Base-by-base conservation (phyloP, 2,888 invertebrate genomes). In the Limnephilus marmoratus region DNA sequence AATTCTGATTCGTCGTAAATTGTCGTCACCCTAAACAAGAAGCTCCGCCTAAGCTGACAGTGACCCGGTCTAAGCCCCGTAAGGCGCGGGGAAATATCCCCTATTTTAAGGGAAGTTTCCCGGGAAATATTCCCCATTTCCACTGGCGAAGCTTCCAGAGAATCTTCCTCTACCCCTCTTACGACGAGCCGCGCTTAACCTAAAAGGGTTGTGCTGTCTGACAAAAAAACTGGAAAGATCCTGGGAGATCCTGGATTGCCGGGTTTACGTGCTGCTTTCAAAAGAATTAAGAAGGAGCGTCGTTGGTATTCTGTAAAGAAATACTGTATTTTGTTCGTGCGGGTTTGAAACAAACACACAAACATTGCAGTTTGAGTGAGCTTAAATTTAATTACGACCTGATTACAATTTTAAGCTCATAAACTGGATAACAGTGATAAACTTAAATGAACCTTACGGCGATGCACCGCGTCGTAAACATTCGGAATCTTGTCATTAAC, bases 41-140 rank as follows among this genome's bases (percentile, higher is more conserved):
- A 90, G 90, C 81, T 90, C n/a, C 82, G 82, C 53, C 85, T 93
- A 93, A 93, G 93, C 85, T 90, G 93, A 93, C 93, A 93, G 92
- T 81, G 91, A 86, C 92, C 91, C 45, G 68, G 82, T 88, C 80
- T 90, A 90, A 91, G 90, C 91, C 90, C 49, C 81, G 92, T 91
- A 91, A 91, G 91, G 91, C 91, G 90, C 45, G 90, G 88, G 90
- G 87, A 93, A 92, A 90, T 49, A 45, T 90, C 82, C 90, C 89
- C 80, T 81, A 41, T 81, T 89, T 45, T 81, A 80, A 87, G 34
- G 34, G 45, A 86, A 41, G 68, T 68, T 68, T 45, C 82, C 34
- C 49, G 41, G 18, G 37, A 49, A 90, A 82, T 15, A 82, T 82
- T 29, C 82, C 68, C 82, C 45, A 34, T 31, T 80, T 80, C 68